Evolutionary conservation across 2,797 vertebrate species (phyloP).

Genomic region (Cheirogaleus major): DNA sequence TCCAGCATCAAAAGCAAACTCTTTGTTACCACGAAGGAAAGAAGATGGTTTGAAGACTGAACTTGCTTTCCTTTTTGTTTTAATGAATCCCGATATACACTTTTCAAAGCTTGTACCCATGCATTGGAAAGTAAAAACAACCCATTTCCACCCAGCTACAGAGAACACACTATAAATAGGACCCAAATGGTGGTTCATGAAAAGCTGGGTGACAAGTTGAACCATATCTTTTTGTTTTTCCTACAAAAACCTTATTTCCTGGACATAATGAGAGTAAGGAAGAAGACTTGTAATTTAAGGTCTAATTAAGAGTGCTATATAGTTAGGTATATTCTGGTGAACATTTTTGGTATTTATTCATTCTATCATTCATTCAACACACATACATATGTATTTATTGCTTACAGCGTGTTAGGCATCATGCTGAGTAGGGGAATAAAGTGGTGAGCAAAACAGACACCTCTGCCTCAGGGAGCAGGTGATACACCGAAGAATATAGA

Average conservation of each 20-base stretch:
- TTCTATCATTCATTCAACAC: background rate
- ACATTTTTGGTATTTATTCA: background rate
- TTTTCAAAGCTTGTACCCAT: background rate
- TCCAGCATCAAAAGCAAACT: background rate
- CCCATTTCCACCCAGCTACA: background rate
- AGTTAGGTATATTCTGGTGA: slow-evolving; percentile 21
- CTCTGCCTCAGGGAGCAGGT: background rate
- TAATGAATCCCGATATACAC: background rate
- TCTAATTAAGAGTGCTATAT: background rate
- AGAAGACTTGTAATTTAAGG: background rate
- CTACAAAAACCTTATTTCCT: background rate
- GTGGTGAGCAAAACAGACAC: background rate
- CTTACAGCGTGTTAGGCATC: background rate
- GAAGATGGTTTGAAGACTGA: background rate
- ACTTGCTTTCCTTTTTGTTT: slow-evolving; percentile 48
- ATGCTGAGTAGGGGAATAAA: background rate
- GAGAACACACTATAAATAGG: slow-evolving; percentile 28
- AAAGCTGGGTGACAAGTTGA: background rate
- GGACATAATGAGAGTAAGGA: slow-evolving; percentile 3
- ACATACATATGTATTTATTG: background rate
- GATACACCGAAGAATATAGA: background rate
- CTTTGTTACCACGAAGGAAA: background rate
- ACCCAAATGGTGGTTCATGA: background rate
- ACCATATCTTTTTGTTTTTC: background rate
- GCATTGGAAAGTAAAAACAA: slow-evolving; percentile 18